Percentiles rank a stretch among this genome's conserved stretches.
phyloP scores from a whole-genome alignment of 2,113 vertebrate species.

The Thamnaconus septentrionalis region DNA sequence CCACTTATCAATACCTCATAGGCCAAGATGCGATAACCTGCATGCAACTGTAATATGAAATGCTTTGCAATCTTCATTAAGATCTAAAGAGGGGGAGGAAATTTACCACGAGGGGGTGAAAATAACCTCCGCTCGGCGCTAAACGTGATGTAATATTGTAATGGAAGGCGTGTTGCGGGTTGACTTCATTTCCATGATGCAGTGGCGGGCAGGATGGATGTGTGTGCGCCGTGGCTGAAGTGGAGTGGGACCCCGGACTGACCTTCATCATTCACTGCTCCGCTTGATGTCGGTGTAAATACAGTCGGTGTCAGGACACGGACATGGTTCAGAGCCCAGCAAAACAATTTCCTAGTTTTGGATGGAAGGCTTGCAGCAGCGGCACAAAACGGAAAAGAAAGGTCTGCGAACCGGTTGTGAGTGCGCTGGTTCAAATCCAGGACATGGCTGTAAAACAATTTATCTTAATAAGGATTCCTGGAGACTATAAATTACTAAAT shows the following conservation, averaged over 20 bases:
- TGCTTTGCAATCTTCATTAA: constrained; percentile 62
- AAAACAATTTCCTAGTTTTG: background rate
- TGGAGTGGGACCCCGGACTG: too few relatives aligned
- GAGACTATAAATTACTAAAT: too few relatives aligned
- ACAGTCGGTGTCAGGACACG: background rate
- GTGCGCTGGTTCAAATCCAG: too few relatives aligned
- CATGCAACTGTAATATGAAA: constrained; percentile 49
- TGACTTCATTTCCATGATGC: constrained; percentile 28
- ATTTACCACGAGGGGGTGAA: constrained; percentile 50
- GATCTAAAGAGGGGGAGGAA: constrained; percentile 45
- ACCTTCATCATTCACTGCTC: constrained; percentile 44
- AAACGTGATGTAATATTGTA: constrained; percentile 60
- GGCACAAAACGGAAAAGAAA: too few relatives aligned
- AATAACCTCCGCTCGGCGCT: constrained; percentile 52
- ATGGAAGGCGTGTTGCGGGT: constrained; percentile 44
- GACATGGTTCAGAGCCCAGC: background rate
- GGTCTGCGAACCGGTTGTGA: too few relatives aligned
- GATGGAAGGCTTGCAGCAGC: background rate
- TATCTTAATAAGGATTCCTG: too few relatives aligned
- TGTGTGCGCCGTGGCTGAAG: too few relatives aligned
- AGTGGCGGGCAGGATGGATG: background rate
- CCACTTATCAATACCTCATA: constrained; percentile 60
- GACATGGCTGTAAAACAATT: too few relatives aligned
- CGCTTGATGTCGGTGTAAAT: constrained; percentile 4
- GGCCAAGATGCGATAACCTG: constrained; percentile 33